phyloP scores from a whole-genome alignment of 2,797 vertebrate species.

The Urosaurus nigricauda region DNA sequence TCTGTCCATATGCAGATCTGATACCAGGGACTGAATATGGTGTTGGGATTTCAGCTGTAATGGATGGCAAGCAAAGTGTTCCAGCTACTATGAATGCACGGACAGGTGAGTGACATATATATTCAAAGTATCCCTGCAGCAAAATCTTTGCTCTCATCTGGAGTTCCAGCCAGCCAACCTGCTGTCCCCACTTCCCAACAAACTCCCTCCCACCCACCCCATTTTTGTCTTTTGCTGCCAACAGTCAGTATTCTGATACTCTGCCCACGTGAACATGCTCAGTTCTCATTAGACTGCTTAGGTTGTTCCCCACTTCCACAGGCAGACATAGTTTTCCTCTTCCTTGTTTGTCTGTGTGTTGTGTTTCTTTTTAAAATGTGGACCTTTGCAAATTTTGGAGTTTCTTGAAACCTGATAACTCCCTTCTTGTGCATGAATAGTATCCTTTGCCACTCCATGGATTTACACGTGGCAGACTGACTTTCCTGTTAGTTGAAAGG shows the following conservation, averaged over 20 bases:
- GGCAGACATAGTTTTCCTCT: background rate
- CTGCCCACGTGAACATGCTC: background rate
- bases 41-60: constrained; percentile 92
- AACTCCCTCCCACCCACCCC: background rate
- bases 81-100: constrained; percentile 97
- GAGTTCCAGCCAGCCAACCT: background rate
- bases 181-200: background rate
- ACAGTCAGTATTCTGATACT: background rate
- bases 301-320: background rate
- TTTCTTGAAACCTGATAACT: too few species aligned
- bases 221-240: background rate
- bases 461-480: background rate
- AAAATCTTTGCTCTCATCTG: background rate
- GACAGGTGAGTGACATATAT: constrained; percentile 90
- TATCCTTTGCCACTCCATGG: background rate
- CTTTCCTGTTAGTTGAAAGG: background rate
- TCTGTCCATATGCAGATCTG: constrained; percentile 81
- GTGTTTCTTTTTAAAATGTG: background rate
- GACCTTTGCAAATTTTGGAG: background rate
- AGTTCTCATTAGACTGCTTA: background rate
- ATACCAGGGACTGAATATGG: constrained; percentile 97
- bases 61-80: constrained; percentile 89
- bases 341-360: background rate
- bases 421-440: background rate
- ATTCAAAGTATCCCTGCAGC: background rate